These are phyloP conservation scores for Isoperla grammatica DNA, from an alignment of 2,888 invertebrate genomes.

Conservation along the genomic window DNA sequence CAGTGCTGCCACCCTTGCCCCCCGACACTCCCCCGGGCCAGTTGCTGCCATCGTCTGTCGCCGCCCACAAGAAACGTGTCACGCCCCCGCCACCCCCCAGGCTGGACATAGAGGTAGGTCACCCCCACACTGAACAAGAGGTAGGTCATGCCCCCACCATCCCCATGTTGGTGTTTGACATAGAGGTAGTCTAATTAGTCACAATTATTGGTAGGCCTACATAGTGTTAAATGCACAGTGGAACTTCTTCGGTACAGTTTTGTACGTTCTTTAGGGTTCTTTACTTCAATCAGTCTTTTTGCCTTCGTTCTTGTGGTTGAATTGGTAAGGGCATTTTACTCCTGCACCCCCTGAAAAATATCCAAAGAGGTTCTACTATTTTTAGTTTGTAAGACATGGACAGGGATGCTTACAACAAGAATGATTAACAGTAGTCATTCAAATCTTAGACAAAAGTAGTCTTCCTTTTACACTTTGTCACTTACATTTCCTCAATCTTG, in stretches of 20 bases:
- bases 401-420: not conserved
- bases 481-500: not conserved
- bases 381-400: conserved; percentile 25
- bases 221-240: too few species aligned
- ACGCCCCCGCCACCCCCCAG: conserved; percentile 52
- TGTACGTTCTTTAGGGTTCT: too few species aligned
- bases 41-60: conserved; percentile 47
- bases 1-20: conserved; percentile 48
- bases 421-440: not conserved
- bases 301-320: too few species aligned
- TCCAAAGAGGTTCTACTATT: too few species aligned
- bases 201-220: too few species aligned
- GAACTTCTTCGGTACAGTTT: too few species aligned
- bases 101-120: conserved; percentile 54
- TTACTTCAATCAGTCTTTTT: too few species aligned
- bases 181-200: too few species aligned
- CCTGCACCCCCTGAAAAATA: too few species aligned
- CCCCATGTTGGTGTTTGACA: too few species aligned
- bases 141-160: too few species aligned
- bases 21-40: conserved; percentile 43
- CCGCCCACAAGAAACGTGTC: conserved; percentile 45
- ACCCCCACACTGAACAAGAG: not conserved
- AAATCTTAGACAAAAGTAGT: not conserved
- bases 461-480: not conserved
- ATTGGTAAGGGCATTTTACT: too few species aligned